Base-by-base conservation (phyloP, 1,140 invertebrate genomes). In the Achroia grisella region DNA sequence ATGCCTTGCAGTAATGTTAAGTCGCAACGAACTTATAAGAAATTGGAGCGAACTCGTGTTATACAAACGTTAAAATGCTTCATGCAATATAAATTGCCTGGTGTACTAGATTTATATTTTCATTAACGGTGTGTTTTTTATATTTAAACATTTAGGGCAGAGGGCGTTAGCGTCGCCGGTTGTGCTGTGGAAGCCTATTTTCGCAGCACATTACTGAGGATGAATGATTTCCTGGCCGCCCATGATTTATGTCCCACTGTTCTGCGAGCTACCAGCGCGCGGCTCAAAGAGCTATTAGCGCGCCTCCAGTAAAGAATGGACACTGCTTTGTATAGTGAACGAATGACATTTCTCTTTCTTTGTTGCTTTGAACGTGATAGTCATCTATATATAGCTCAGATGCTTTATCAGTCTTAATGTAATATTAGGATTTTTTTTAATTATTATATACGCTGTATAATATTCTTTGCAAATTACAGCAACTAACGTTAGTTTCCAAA, bases 181-280 rank as follows among this genome's bases (percentile, higher is more conserved):
- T 23, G 17, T 23, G 17, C 52, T 52, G 56, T 78, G 67, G 76
- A 78, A 84, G 77, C 74, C 76, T 81, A 81, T 81, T 80, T 81
- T 84, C 77, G 75, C 80, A 78, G 72, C 74, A 81, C 73, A 84
- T 81, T 84, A 84, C 67, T 32, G 71, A 84, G 76, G 74, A 84
- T 81, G 76, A 77, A 84, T 75, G 75, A 81, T 84, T 84, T 84
- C 77, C 80, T 81, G 75, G 67, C 48, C 54, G 47, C 66, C 58
- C 68, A 74, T 78, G 77, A 84, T 80, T 83, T 76, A 83, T 81
- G 53, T 52, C 39, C 43, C 65, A 62, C 71, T 70, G 63, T 67
- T 64, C 67, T 69, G 59, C 62, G 43, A 41, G 61, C 54, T 55
- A 45, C 57, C 39, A 49, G 32, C 50, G 46, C 50, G 11, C 56